phyloP scores from a whole-genome alignment of 64 coral and sea anemone species.

The Montipora cactus region DNA sequence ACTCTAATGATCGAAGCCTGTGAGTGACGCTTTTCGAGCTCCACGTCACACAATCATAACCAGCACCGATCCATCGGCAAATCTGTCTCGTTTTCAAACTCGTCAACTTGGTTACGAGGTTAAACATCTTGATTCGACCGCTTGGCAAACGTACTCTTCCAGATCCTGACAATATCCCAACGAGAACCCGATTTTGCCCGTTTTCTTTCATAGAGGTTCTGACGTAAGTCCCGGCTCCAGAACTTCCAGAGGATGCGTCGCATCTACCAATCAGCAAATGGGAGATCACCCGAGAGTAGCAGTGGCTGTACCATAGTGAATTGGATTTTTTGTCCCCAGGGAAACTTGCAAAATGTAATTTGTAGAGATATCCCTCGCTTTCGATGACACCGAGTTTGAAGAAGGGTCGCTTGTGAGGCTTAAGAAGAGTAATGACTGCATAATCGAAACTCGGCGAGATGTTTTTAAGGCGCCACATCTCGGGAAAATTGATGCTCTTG shows the following conservation, averaged over 20 bases:
- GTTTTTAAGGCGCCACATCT: constrained; percentile 46
- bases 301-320: constrained; percentile 74
- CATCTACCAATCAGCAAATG: constrained; percentile 64
- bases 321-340: constrained; percentile 70
- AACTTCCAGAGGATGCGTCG: constrained; percentile 74
- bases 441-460: constrained; percentile 59
- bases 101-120: constrained; percentile 65
- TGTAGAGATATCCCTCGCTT: background rate
- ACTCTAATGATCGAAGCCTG: background rate
- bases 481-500: constrained; percentile 7
- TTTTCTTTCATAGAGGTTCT: background rate
- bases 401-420: constrained; percentile 45
- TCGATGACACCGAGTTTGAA: constrained; percentile 40
- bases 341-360: constrained; percentile 85
- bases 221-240: constrained; percentile 77
- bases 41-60: constrained; percentile 6
- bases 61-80: constrained; percentile 61
- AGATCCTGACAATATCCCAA: constrained; percentile 76
- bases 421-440: constrained; percentile 71
- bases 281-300: constrained; percentile 41
- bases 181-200: constrained; percentile 55
- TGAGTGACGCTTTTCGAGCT: background rate
- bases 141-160: background rate
- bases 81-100: constrained; percentile 61
- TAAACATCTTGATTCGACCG: constrained; percentile 23